Conservation (phyloP, 2,888 invertebrate genomes). For the Agonopterix alstromeriana region DNA sequence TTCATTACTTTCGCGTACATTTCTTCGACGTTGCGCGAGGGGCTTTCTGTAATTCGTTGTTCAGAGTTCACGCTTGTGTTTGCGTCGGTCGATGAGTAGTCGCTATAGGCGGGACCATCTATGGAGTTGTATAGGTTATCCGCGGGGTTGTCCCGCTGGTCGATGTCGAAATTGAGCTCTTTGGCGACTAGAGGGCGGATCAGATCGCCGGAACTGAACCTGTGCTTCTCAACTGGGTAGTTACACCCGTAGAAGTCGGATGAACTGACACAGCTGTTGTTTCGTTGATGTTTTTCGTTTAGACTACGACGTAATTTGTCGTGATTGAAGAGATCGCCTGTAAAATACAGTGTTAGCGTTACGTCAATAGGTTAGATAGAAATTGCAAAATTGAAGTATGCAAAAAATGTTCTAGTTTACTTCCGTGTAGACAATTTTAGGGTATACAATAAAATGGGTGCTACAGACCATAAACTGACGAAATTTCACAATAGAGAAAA, state of each 20-base stretch:
- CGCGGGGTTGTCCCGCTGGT: constrained; percentile 37
- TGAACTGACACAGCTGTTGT: constrained; percentile 72
- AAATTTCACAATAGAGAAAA: too few relatives aligned
- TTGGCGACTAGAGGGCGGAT: constrained; percentile 64
- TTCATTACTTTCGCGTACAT: constrained; percentile 94
- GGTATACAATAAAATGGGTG: too few relatives aligned
- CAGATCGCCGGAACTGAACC: constrained; percentile 68
- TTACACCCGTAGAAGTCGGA: constrained; percentile 74
- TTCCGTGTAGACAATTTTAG: too few relatives aligned
- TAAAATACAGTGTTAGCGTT: constrained; percentile 6
- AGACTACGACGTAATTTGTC: constrained; percentile 68
- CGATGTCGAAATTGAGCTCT: constrained; percentile 63
- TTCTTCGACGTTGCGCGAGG: constrained; percentile 86
- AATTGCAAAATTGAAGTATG: too few relatives aligned
- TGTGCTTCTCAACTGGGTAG: constrained; percentile 70
- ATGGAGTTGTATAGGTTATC: constrained; percentile 65
- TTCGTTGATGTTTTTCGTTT: constrained; percentile 71
- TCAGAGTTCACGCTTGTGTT: constrained; percentile 45
- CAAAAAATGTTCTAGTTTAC: too few relatives aligned
- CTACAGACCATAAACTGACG: too few relatives aligned
- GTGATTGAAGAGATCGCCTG: constrained; percentile 67
- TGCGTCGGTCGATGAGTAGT: constrained; percentile 50
- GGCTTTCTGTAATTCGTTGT: constrained; percentile 70
- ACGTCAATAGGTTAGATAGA: too few relatives aligned
- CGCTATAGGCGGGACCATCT: constrained; percentile 48